Evolutionary conservation across 2,797 vertebrate species (phyloP), one percentile per base, ranked within the genome.

Genomic region (Australoheros facetus): DNA sequence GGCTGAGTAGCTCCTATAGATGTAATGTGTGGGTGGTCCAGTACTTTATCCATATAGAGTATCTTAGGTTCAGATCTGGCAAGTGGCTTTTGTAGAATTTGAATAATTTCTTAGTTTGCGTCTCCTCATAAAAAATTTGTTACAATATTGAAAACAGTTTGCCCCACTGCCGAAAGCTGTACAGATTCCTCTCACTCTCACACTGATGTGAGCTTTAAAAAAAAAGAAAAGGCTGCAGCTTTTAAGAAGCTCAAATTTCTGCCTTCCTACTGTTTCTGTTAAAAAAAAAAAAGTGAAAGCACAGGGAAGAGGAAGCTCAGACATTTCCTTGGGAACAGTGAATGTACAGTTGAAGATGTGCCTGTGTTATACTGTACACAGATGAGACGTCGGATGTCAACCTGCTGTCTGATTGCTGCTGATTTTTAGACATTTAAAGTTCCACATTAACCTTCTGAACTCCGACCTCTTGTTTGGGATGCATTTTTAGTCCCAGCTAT

Each of bases 141-240:
- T 17, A 64, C 14, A 45, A 64, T 48, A 42, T 7, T 60, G 32
- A 56, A 71, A 62, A 23, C 23, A 4, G 16, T 5, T 77, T 37
- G 0, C 32, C 34, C 42, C n/a, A 45, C 56, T 39, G 19, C 55
- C 19, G 17, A 26, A 11, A 58, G 64, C 42, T 59, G 39, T 77
- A 48, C 77, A 55, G 69, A 78, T 56, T 72, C 19, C 48, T 78
- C 69, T 21, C 77, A 17, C 23, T 60, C 69, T 51, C 34, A 23
- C 69, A 62, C 69, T 72, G 53, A 71, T 72, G 32, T 69, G 3
- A 69, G 26, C 3, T 17, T 64, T 66, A 6, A 5, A 32, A 32
- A 32, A 32, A 32, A 32, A 32, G 7, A 7, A 34, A 34, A 26
- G 51, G 26, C 1, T 66, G 3, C 14, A 48, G 62, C 26, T 66